Conservation (phyloP, 2,113 vertebrate species). For the Lophius piscatorius region DNA sequence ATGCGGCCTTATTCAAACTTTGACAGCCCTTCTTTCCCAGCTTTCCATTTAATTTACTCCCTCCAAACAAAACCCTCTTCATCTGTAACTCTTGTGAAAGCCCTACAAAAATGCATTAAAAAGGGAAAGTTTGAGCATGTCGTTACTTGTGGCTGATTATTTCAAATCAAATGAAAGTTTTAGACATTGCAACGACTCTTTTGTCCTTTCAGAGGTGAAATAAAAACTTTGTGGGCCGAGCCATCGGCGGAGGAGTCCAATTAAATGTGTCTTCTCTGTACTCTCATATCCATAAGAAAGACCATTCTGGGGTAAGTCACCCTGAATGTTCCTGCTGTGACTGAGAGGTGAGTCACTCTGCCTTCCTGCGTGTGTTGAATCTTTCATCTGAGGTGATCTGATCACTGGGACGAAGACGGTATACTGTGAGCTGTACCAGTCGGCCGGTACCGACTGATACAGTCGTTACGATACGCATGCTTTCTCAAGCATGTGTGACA, state of each 20-base stretch:
- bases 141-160: too few relatives aligned
- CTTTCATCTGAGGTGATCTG: constrained; percentile 51
- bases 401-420: constrained; percentile 20
- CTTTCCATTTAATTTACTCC: too few relatives aligned
- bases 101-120: too few relatives aligned
- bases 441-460: constrained; percentile 62
- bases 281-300: constrained; percentile 18
- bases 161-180: too few relatives aligned
- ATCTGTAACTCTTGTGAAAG: too few relatives aligned
- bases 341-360: constrained; percentile 37
- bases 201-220: neutral
- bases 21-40: too few relatives aligned
- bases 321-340: constrained; percentile 27
- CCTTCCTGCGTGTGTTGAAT: constrained; percentile 27
- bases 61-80: too few relatives aligned
- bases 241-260: neutral
- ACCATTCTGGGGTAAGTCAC: neutral
- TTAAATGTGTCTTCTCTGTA: neutral
- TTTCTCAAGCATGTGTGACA: constrained; percentile 4
- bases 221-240: too few relatives aligned
- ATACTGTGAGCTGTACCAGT: constrained; percentile 35
- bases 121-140: too few relatives aligned
- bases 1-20: too few relatives aligned
- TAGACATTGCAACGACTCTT: too few relatives aligned
- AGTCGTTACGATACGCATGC: constrained; percentile 23